Conservation (phyloP, 2,113 vertebrate species). For the Ptyas mucosa region DNA sequence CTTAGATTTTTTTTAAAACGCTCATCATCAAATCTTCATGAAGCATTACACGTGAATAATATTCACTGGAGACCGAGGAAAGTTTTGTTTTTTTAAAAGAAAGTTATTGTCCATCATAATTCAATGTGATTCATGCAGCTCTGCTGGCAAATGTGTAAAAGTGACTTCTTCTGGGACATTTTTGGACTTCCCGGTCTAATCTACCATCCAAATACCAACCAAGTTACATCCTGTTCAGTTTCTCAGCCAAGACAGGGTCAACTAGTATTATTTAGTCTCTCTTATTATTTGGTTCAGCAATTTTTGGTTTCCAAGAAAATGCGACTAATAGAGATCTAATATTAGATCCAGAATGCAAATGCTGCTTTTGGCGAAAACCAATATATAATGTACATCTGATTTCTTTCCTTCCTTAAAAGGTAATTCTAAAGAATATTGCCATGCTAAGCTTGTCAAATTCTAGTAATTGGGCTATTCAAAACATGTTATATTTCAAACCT, state of each 20-base stretch:
- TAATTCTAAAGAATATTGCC: not conserved
- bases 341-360: not conserved
- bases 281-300: not conserved
- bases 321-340: not conserved
- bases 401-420: not conserved
- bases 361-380: not conserved
- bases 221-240: not conserved
- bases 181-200: not conserved
- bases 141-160: not conserved
- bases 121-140: not conserved
- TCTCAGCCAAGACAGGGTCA: not conserved
- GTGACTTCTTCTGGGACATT: not conserved
- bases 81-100: not conserved
- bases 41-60: slow-evolving; percentile 13
- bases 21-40: slow-evolving; percentile 31
- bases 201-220: not conserved
- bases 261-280: not conserved
- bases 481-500: not conserved
- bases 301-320: not conserved
- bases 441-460: not conserved
- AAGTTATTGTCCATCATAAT: not conserved
- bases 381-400: not conserved
- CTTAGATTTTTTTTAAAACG: slow-evolving; percentile 10
- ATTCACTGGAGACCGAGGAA: slow-evolving; percentile 32
- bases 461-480: not conserved